A percentile compares a stretch with the other conserved stretches of the same genome.
Evolutionary conservation across 2,797 vertebrate genomes (phyloP).

Genomic region (Eptatretus atami): DNA sequence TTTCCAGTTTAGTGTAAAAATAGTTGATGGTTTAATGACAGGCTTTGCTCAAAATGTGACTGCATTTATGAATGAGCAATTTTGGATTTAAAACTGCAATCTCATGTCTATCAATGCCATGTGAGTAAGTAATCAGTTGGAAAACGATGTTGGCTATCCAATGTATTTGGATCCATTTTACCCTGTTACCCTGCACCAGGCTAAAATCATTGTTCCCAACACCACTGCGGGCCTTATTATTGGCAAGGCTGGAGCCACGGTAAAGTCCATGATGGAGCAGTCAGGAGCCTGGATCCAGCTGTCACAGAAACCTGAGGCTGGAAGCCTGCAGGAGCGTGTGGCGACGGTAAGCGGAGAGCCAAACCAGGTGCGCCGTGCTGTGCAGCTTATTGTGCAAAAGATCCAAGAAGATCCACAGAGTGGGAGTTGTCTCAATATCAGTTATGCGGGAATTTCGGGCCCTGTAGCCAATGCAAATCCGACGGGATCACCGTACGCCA

Average conservation of each 20-base stretch:
- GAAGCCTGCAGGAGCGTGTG: constrained; percentile 24
- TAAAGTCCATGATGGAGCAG: constrained; percentile 78
- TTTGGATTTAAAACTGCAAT: too few relatives aligned
- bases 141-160: too few relatives aligned
- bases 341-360: constrained; percentile 49
- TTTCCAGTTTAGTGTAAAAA: too few relatives aligned
- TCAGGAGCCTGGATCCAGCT: constrained; percentile 82
- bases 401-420: constrained; percentile 50
- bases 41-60: too few relatives aligned
- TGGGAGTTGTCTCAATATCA: constrained; percentile 49
- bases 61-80: too few relatives aligned
- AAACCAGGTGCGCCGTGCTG: constrained; percentile 45
- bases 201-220: constrained; percentile 72
- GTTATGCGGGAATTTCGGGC: constrained; percentile 45
- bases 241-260: constrained; percentile 59
- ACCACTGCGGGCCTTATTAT: constrained; percentile 76
- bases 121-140: too few relatives aligned
- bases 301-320: constrained; percentile 69
- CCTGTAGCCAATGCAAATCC: constrained; percentile 49
- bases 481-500: constrained; percentile 47
- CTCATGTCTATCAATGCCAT: too few relatives aligned
- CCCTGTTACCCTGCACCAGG: constrained; percentile 15
- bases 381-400: constrained; percentile 51
- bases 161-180: too few relatives aligned
- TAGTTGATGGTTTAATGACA: too few relatives aligned